phyloP scores from a whole-genome alignment of 2,797 vertebrate species.

The Tiaroga cobitis region DNA sequence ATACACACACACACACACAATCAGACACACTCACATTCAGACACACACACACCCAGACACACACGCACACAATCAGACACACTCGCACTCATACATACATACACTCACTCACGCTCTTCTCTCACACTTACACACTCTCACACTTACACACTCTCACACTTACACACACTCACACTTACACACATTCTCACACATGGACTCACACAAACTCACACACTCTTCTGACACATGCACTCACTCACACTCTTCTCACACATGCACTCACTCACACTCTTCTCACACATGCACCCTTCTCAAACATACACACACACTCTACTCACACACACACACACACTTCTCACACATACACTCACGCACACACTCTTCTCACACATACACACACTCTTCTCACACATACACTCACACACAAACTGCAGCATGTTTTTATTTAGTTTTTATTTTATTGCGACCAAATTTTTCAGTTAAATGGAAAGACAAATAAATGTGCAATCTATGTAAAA shows the following conservation, averaged over 20 bases:
- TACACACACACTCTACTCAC: too few relatives aligned
- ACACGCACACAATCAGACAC: slow-evolving; percentile 3
- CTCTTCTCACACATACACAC: neutral
- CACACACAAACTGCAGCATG: slow-evolving; percentile 10
- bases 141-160: neutral
- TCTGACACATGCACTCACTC: too few relatives aligned
- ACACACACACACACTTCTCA: too few relatives aligned
- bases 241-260: too few relatives aligned
- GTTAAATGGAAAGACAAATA: slow-evolving; percentile 22
- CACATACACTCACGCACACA: too few relatives aligned
- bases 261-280: too few relatives aligned
- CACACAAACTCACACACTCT: too few relatives aligned
- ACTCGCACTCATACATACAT: neutral
- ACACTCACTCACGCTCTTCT: neutral
- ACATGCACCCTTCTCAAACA: too few relatives aligned
- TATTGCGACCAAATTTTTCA: slow-evolving; percentile 3
- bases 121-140: rapidly evolving
- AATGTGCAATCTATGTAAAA: slow-evolving; percentile 28
- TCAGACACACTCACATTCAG: rapidly evolving
- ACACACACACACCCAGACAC: neutral
- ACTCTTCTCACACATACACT: neutral
- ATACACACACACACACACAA: too few relatives aligned
- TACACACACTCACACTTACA: neutral
- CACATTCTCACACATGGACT: too few relatives aligned
- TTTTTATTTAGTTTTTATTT: slow-evolving; percentile 14